Evolutionary conservation across 2,797 vertebrate genomes (phyloP).

Genomic region (Vespertilio murinus): DNA sequence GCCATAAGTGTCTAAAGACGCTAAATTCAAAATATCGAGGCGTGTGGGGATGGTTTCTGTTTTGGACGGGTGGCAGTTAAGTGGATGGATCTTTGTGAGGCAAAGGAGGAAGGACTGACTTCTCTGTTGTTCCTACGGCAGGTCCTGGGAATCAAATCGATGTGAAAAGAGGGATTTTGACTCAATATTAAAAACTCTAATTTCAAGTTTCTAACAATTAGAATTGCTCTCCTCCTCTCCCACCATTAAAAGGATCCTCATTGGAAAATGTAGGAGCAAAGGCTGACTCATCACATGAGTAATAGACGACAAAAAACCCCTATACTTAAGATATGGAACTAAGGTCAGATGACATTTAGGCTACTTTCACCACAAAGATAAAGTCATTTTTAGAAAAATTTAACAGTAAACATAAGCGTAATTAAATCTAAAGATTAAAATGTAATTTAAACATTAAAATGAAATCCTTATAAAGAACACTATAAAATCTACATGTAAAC

Average conservation of each 20-base stretch:
- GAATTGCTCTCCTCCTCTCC: neutral
- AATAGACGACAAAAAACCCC: neutral
- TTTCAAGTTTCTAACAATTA: slow-evolving; percentile 26
- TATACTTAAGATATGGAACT: neutral
- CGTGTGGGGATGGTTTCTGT: no score
- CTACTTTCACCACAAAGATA: neutral
- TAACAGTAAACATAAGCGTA: neutral
- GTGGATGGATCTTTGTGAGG: neutral
- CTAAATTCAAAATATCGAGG: no score
- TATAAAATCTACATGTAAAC: neutral
- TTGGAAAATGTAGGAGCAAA: neutral
- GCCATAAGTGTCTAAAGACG: no score
- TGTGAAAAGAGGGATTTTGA: neutral
- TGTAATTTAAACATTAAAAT: slow-evolving; percentile 33
- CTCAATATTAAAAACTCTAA: neutral
- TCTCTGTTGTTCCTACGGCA: neutral
- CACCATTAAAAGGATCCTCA: neutral
- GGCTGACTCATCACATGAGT: neutral
- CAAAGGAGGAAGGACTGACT: neutral
- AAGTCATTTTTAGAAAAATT: neutral
- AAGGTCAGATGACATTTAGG: neutral
- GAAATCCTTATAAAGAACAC: neutral
- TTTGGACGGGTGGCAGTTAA: no score
- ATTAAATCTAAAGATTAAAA: neutral
- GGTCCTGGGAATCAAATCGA: neutral